phyloP scores from a whole-genome alignment of 2,888 invertebrate genomes.

The Aquatica leii region DNA sequence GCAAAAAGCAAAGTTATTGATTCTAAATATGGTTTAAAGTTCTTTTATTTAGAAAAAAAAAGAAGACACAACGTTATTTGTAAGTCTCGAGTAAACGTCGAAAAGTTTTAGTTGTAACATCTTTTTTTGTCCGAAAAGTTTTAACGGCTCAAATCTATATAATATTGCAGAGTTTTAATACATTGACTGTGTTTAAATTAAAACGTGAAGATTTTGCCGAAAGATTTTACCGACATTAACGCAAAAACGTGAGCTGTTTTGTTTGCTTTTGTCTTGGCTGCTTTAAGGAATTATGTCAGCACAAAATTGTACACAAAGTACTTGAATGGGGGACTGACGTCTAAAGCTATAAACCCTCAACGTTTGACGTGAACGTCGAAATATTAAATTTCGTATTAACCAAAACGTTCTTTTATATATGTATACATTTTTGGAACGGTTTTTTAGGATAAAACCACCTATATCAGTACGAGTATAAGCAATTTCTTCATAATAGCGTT shows the following conservation, averaged over 20 bases:
- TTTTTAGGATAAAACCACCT: constrained; percentile 7
- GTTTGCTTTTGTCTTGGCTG: constrained; percentile 31
- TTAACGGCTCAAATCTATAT: neutral
- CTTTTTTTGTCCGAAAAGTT: neutral
- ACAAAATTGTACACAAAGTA: constrained; percentile 33
- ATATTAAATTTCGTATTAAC: constrained; percentile 28
- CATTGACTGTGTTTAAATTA: neutral
- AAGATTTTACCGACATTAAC: constrained; percentile 31
- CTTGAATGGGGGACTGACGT: constrained; percentile 34
- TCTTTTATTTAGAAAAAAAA: no score
- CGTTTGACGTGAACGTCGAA: constrained; percentile 30
- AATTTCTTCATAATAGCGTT: constrained; percentile 41
- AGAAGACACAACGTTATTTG: no score
- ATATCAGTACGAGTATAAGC: constrained; percentile 16
- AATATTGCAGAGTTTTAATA: neutral
- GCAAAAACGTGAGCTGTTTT: constrained; percentile 28
- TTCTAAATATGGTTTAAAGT: no score
- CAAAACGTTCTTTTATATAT: neutral
- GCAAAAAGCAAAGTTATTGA: no score
- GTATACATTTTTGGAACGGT: neutral
- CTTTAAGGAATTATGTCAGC: constrained; percentile 35
- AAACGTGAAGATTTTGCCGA: constrained; percentile 19
- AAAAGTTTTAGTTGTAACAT: no score
- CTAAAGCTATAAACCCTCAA: constrained; percentile 35
- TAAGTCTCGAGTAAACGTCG: no score